Percentiles rank a stretch among this genome's conserved stretches.
Evolutionary conservation across 1,140 invertebrate species (phyloP).

Genomic region (Odontomachus brunneus): DNA sequence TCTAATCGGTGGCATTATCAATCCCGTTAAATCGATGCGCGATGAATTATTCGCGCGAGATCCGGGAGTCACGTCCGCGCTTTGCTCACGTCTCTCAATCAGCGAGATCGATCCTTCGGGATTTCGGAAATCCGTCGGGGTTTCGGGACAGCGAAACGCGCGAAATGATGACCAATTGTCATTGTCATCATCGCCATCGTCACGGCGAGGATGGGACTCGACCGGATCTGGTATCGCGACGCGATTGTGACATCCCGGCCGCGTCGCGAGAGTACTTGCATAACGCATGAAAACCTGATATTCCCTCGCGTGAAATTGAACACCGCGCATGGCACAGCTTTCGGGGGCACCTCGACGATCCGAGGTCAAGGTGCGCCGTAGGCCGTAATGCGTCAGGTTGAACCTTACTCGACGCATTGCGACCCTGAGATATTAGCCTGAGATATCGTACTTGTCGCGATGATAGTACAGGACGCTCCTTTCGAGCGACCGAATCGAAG

Average conservation of each 20-base stretch:
- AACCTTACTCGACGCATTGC: constrained; percentile 11
- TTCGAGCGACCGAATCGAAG: background rate
- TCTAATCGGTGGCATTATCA: background rate
- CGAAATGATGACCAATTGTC: background rate
- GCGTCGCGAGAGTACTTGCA: constrained; percentile 10
- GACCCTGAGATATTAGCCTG: background rate
- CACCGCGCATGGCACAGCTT: constrained; percentile 17
- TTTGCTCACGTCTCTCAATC: background rate
- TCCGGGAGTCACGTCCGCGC: background rate
- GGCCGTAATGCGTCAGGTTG: constrained; percentile 33
- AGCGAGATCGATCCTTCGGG: background rate
- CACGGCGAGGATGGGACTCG: background rate
- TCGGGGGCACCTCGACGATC: background rate
- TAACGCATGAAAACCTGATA: constrained; percentile 63
- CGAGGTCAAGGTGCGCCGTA: constrained; percentile 46
- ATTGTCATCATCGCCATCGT: background rate
- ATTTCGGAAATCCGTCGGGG: background rate
- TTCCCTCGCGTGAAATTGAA: constrained; percentile 49
- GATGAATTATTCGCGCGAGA: constrained; percentile 1
- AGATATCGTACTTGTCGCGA: background rate
- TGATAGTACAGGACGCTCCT: background rate
- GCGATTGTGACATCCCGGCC: background rate
- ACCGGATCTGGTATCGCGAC: background rate
- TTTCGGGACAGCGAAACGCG: background rate
- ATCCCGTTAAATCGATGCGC: background rate